Evolutionary conservation across 37 sponge, comb jelly and placozoan genomes (phyloP).

Genomic region (Lycopodina hypogea): DNA sequence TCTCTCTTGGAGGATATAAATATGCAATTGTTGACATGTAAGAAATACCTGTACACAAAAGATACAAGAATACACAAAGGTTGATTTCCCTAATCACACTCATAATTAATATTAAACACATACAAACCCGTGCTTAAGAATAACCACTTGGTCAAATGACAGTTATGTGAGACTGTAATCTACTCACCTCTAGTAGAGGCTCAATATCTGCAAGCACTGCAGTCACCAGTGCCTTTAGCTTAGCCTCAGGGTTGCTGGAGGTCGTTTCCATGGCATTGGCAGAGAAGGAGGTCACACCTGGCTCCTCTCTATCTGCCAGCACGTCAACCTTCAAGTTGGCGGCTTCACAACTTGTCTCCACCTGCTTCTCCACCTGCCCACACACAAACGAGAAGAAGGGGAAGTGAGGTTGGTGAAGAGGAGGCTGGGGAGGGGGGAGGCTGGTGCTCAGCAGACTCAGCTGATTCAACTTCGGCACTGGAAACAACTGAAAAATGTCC

Average conservation of each 20-base stretch:
- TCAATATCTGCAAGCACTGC: neutral
- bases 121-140: too few relatives aligned
- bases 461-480: constrained; percentile 51
- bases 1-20: too few relatives aligned
- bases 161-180: neutral
- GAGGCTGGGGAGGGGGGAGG: constrained; percentile 18
- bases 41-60: too few relatives aligned
- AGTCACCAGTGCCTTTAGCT: neutral
- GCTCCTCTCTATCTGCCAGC: constrained; percentile 1
- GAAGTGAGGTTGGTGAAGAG: constrained; percentile 29
- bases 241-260: neutral
- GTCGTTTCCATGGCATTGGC: neutral
- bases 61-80: too few relatives aligned
- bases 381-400: constrained; percentile 58
- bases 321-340: constrained; percentile 17
- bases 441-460: constrained; percentile 28
- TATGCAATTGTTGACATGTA: too few relatives aligned
- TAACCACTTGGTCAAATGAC: neutral
- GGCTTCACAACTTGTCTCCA: constrained; percentile 30
- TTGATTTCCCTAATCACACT: too few relatives aligned
- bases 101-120: too few relatives aligned
- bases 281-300: neutral
- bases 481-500: constrained; percentile 41
- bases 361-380: constrained; percentile 24
- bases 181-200: neutral